Conservation (phyloP, 2,113 vertebrate species). For the Marmota monax region DNA sequence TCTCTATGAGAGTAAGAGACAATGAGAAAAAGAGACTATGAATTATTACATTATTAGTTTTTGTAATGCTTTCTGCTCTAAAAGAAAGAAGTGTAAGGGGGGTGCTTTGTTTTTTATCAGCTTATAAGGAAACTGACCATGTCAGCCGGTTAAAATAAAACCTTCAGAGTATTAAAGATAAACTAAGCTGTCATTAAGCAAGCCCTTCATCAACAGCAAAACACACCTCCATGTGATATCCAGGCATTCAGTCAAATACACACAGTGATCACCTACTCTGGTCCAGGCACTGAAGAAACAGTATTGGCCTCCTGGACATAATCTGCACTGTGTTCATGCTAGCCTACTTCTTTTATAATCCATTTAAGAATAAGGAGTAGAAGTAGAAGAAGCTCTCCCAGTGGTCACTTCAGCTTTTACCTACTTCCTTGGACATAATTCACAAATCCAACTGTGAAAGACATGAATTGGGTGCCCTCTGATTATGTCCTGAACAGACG, state of each 20-base stretch:
- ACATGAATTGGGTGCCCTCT: rapidly evolving
- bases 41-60: not conserved
- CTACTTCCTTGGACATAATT: not conserved
- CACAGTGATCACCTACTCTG: not conserved
- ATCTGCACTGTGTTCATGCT: not conserved
- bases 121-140: not conserved
- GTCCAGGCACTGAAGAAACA: not conserved
- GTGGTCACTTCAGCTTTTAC: not conserved
- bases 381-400: not conserved
- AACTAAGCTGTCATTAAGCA: not conserved
- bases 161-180: not conserved
- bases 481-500: not conserved
- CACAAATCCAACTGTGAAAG: not conserved
- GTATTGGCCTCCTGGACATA: not conserved
- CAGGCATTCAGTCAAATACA: not conserved
- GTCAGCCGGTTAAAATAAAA: not conserved
- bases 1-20: constrained; percentile 7
- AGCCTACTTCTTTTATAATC: not conserved
- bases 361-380: not conserved
- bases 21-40: not conserved
- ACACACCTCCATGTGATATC: not conserved
- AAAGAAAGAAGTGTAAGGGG: not conserved
- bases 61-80: not conserved
- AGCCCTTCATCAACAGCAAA: not conserved
- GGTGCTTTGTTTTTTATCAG: not conserved